A percentile compares a stretch with the other conserved stretches of the same genome.
Evolutionary conservation across 2,888 invertebrate genomes (phyloP).

Genomic region (Priocnemis perturbator): DNA sequence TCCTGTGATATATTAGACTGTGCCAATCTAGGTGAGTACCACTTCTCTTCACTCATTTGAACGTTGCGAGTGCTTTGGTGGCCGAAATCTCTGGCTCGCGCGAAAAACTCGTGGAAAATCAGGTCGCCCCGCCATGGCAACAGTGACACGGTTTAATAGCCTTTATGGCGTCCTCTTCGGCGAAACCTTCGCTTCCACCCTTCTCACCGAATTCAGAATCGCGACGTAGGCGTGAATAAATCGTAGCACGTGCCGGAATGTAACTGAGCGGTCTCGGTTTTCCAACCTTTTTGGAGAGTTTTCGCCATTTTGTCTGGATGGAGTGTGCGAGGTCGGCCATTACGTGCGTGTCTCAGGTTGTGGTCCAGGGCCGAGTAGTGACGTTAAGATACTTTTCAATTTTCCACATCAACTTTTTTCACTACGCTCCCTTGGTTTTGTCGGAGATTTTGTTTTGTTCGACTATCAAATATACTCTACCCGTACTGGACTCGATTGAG

Average conservation of each 20-base stretch:
- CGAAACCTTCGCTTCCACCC: neutral
- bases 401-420: too few species aligned
- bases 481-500: too few species aligned
- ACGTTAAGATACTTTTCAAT: slow-evolving; percentile 22
- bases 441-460: too few species aligned
- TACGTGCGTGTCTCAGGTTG: slow-evolving; percentile 62
- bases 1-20: slow-evolving; percentile 74
- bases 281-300: slow-evolving; percentile 50
- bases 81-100: neutral
- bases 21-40: slow-evolving; percentile 73
- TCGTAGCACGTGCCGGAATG: neutral
- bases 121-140: slow-evolving; percentile 48
- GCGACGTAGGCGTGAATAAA: neutral
- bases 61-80: neutral
- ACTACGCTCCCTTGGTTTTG: too few species aligned
- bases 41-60: neutral
- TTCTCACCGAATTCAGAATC: neutral
- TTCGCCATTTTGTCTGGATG: slow-evolving; percentile 72
- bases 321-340: slow-evolving; percentile 71
- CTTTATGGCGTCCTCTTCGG: neutral
- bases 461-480: too few species aligned
- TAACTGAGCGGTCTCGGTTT: slow-evolving; percentile 21
- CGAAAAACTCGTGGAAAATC: slow-evolving; percentile 49
- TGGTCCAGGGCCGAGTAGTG: slow-evolving; percentile 52
- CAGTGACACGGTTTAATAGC: slow-evolving; percentile 12